Evolutionary conservation across 2,797 vertebrate genomes (phyloP).

Genomic region (Oreortyx pictus): DNA sequence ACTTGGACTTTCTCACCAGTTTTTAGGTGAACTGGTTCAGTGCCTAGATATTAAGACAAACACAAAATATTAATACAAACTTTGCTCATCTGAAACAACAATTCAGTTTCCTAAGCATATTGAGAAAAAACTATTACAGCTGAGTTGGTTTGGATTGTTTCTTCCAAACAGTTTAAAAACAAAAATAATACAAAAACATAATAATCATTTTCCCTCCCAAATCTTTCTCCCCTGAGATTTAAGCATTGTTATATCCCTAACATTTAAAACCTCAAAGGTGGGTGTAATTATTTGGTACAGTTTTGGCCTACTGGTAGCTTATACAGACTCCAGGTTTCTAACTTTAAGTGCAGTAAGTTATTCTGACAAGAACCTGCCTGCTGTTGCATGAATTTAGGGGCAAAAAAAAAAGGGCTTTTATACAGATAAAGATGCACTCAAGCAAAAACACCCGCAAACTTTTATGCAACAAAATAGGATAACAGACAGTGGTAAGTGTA

Average conservation of each 20-base stretch:
- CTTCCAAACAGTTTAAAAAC: background rate
- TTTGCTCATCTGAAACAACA: background rate
- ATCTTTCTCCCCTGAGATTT: background rate
- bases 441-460: background rate
- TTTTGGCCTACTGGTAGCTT: background rate
- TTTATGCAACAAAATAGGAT: background rate
- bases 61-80: background rate
- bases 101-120: background rate
- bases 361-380: background rate
- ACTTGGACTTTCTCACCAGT: slow-evolving; percentile 84
- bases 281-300: background rate
- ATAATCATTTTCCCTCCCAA: background rate
- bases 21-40: slow-evolving; percentile 80
- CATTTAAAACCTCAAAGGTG: background rate
- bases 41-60: slow-evolving; percentile 72
- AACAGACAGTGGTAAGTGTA: background rate
- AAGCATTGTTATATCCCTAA: background rate
- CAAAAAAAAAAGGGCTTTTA: background rate
- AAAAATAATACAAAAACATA: background rate
- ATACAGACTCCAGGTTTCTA: background rate
- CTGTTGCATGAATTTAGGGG: background rate
- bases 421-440: background rate
- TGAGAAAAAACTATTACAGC: background rate
- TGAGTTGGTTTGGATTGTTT: background rate
- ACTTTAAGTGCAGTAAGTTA: background rate